These are phyloP conservation scores for Dryadula phaetusa DNA, from an alignment of 2,888 invertebrate genomes.

Conservation along the genomic window DNA sequence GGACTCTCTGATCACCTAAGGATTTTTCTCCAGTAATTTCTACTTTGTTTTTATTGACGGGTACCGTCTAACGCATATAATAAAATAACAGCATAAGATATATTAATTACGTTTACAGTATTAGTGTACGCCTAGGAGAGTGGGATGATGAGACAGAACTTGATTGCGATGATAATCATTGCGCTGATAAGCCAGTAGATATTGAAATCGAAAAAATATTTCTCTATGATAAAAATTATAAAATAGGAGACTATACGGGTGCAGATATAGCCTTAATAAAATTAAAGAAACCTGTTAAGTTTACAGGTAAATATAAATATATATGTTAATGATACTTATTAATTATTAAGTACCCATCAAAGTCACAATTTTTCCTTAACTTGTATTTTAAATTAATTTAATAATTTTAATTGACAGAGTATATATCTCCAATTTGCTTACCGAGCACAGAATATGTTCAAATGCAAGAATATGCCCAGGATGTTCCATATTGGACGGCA, in stretches of 20 bases:
- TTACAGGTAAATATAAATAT: conserved; percentile 53
- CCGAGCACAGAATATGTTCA: conserved; percentile 59
- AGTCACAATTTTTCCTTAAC: too few species aligned
- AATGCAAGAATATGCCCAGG: conserved; percentile 63
- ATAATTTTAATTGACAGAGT: conserved; percentile 53
- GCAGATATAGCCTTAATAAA: conserved; percentile 84
- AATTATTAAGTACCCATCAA: too few species aligned
- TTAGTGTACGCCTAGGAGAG: conserved; percentile 87
- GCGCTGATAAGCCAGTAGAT: conserved; percentile 53
- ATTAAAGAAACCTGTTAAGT: conserved; percentile 70
- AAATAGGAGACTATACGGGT: conserved; percentile 55
- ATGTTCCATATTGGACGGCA: conserved; percentile 79
- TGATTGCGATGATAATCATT: conserved; percentile 61
- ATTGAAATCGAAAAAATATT: conserved; percentile 61
- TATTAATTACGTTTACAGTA: conserved; percentile 59
- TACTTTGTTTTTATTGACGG: too few species aligned
- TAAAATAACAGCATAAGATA: conserved; percentile 11
- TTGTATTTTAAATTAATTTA: too few species aligned
- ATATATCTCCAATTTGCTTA: conserved; percentile 74
- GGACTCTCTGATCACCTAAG: too few species aligned
- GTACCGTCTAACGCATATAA: too few species aligned
- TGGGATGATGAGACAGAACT: conserved; percentile 65
- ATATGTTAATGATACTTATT: too few species aligned
- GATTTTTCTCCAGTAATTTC: too few species aligned
- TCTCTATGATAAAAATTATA: conserved; percentile 80